Evolutionary conservation across 2,888 invertebrate species (phyloP), one percentile per base, ranked within the genome.

Genomic region (Spodoptera littoralis): DNA sequence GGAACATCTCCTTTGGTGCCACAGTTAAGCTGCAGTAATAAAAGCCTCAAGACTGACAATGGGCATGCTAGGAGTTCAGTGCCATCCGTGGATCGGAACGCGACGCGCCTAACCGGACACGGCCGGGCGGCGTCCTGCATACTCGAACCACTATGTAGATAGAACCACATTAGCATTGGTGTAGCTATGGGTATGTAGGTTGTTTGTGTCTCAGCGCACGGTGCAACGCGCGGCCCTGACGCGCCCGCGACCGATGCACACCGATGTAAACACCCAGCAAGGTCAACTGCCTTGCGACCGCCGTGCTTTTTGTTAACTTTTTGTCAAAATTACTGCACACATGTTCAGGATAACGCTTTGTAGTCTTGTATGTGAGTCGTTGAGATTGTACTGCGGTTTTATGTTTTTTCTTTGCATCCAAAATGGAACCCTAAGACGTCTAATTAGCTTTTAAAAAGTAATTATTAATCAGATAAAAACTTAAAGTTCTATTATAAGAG

Each of bases 221-320:
- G 88, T 90, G 91, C 92, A 91, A 85, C 83, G 92, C 76, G 90
- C 92, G 92, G 88, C 92, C 92, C 81, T 91, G 93, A 90, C 88
- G 90, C 86, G 90, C 83, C 85, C 84, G 90, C 88, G 87, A 87
- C 89, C 89, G 88, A 86, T 84, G 88, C 88, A 82, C 81, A 76
- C 77, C 85, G 85, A 88, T 86, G 89, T 92, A 92, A 92, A 93
- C 92, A 92, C 79, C 84, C 80, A 81, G 85, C 92, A 93, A 93
- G 93, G 93, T 93, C 92, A 92, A 90, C 88, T 84, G 90, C 90
- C 89, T 88, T 83, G 83, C 83, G 80, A 79, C 81, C 83, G 81
- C 82, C 82, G 81, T 70, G 69, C 76, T 80, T 79, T 84, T 84
- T 79, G 80, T 83, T 75, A 80, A 76, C 77, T 81, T 82, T 84